Evolutionary conservation across 2,888 invertebrate species (phyloP).

Genomic region (Cheilosia grossa): DNA sequence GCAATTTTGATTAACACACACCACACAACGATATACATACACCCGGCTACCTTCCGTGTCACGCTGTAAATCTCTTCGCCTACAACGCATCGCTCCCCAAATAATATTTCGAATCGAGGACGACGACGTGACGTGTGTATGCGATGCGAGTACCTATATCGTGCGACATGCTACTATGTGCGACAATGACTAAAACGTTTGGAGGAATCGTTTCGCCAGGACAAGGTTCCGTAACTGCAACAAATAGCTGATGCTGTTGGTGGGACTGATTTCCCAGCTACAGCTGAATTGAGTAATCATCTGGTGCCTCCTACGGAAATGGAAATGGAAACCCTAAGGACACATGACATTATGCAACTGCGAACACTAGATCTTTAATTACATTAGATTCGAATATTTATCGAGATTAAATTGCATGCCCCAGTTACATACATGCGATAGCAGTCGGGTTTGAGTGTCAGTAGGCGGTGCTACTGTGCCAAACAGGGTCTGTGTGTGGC

Average conservation of each 20-base stretch:
- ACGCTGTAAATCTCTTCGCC: constrained; percentile 27
- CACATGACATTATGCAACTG: constrained; percentile 25
- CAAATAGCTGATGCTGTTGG: not conserved
- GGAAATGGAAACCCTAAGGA: constrained; percentile 10
- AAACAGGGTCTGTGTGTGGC: not conserved
- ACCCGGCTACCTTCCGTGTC: not conserved
- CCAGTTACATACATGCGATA: constrained; percentile 32
- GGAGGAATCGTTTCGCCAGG: not conserved
- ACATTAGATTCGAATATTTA: constrained; percentile 60
- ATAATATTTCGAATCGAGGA: constrained; percentile 62
- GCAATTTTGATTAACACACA: constrained; percentile 53
- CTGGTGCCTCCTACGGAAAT: not conserved
- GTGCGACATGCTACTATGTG: not conserved
- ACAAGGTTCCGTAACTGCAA: not conserved
- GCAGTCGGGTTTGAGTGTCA: not conserved
- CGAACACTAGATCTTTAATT: constrained; percentile 50
- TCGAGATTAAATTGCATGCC: constrained; percentile 58
- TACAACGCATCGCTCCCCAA: constrained; percentile 29
- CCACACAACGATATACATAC: not conserved
- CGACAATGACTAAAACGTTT: not conserved
- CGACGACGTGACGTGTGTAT: constrained; percentile 4
- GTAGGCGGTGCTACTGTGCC: not conserved
- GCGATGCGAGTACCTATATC: not conserved
- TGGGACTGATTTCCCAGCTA: constrained; percentile 33
- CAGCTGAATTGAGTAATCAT: constrained; percentile 32